Conservation (phyloP, 64 coral and sea anemone genomes). For the Acropora yongei region DNA sequence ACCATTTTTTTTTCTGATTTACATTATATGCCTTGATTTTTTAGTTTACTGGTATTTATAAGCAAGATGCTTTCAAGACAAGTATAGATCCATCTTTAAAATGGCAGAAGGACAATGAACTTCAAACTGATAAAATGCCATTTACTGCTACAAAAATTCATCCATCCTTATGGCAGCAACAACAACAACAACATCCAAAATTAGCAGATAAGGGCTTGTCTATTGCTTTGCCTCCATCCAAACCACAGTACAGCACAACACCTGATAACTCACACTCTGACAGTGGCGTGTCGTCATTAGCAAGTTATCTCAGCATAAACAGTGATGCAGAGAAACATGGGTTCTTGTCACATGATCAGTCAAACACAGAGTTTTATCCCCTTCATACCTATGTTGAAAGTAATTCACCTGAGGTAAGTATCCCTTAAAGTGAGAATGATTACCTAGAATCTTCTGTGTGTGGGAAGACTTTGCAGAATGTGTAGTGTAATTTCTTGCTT, state of each 20-base stretch:
- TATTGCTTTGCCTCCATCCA: neutral
- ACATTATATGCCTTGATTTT: neutral
- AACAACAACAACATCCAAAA: conserved; percentile 24
- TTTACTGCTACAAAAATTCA: neutral
- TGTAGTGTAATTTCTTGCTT: too few species aligned
- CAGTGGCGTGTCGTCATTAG: conserved; percentile 36
- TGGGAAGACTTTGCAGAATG: too few species aligned
- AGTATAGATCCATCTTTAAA: neutral
- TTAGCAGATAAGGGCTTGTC: conserved; percentile 15
- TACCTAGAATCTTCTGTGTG: too few species aligned
- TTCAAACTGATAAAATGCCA: conserved; percentile 20
- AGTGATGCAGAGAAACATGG: conserved; percentile 28
- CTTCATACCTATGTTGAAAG: neutral
- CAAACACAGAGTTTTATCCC: conserved; percentile 23
- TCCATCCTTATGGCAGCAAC: conserved; percentile 18
- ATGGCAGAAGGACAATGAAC: neutral
- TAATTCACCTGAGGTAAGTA: conserved; percentile 18
- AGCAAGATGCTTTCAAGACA: neutral
- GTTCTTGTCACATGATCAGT: conserved; percentile 17
- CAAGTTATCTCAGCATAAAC: conserved; percentile 30
- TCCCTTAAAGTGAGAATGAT: too few species aligned
- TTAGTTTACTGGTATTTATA: neutral
- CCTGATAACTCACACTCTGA: conserved; percentile 13
- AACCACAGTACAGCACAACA: neutral
- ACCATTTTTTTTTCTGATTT: neutral